Conservation (phyloP, 2,888 invertebrate genomes). For the Zhengitettix transpicula region DNA sequence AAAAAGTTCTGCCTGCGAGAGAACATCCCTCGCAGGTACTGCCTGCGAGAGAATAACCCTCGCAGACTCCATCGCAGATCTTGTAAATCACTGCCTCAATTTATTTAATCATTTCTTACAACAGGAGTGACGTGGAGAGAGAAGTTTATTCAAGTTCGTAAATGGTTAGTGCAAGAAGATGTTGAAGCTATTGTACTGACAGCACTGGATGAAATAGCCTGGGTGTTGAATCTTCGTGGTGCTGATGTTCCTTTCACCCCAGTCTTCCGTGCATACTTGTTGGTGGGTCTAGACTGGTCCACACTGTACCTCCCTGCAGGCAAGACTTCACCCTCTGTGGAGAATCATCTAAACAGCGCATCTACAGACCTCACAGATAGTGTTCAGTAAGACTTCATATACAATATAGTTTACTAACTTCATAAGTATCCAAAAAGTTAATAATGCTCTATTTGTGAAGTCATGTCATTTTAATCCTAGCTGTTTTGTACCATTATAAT, state of each 20-base stretch:
- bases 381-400: background rate
- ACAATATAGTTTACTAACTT: no score
- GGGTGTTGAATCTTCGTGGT: slow-evolving; percentile 31
- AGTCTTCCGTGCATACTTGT: slow-evolving; percentile 20
- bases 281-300: slow-evolving; percentile 12
- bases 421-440: no score
- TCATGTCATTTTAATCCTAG: no score
- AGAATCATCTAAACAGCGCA: slow-evolving; percentile 15
- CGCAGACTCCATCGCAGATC: no score
- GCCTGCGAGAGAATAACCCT: no score
- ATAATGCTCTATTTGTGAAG: no score
- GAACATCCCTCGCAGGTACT: no score
- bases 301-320: slow-evolving; percentile 16
- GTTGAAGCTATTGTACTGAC: slow-evolving; percentile 24
- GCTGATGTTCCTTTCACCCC: slow-evolving; percentile 29
- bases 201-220: slow-evolving; percentile 30
- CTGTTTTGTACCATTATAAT: no score
- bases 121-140: slow-evolving; percentile 15
- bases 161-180: slow-evolving; percentile 12
- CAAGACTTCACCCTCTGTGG: slow-evolving; percentile 16
- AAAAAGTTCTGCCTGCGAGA: no score
- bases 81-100: no score
- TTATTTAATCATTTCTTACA: background rate
- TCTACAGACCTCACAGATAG: background rate
- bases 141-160: slow-evolving; percentile 14